A percentile compares a stretch with the other conserved stretches of the same genome.
These are phyloP conservation scores for Crepidodera aurea DNA, from an alignment of 2,888 invertebrate species.

Conservation along the genomic window DNA sequence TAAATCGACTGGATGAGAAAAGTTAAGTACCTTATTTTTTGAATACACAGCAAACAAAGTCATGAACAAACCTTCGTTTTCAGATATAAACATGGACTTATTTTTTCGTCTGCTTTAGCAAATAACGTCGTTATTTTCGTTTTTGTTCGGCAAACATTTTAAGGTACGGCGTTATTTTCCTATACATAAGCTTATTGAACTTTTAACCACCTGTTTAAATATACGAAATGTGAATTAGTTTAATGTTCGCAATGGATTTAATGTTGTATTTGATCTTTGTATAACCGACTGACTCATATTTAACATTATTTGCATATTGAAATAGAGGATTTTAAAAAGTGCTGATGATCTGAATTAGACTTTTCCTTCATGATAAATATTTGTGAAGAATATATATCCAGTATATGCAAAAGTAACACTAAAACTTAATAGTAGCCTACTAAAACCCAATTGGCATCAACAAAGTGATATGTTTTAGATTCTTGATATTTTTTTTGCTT, in stretches of 20 bases:
- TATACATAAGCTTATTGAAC: constrained; percentile 11
- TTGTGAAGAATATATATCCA: too few relatives aligned
- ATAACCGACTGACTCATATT: not conserved
- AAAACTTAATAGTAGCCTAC: too few relatives aligned
- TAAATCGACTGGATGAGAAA: too few relatives aligned
- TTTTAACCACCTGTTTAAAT: constrained; percentile 12
- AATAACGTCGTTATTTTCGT: constrained; percentile 15
- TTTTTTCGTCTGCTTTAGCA: constrained; percentile 12
- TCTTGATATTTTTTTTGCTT: too few relatives aligned
- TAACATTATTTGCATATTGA: not conserved
- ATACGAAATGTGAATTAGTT: not conserved
- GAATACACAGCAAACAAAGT: not conserved
- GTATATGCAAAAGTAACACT: too few relatives aligned
- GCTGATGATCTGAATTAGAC: too few relatives aligned
- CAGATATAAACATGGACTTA: not conserved
- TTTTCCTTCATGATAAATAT: too few relatives aligned
- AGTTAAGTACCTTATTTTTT: not conserved
- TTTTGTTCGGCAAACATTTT: constrained; percentile 10
- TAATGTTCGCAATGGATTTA: not conserved
- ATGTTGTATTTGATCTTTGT: not conserved
- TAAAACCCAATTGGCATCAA: too few relatives aligned
- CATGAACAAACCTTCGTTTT: not conserved
- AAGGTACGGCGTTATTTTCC: not conserved
- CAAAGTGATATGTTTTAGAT: too few relatives aligned
- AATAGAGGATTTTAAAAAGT: too few relatives aligned